These are phyloP conservation scores for Drosophila quadrilineata DNA, from an alignment of 1,140 invertebrate genomes.

Conservation along the genomic window DNA sequence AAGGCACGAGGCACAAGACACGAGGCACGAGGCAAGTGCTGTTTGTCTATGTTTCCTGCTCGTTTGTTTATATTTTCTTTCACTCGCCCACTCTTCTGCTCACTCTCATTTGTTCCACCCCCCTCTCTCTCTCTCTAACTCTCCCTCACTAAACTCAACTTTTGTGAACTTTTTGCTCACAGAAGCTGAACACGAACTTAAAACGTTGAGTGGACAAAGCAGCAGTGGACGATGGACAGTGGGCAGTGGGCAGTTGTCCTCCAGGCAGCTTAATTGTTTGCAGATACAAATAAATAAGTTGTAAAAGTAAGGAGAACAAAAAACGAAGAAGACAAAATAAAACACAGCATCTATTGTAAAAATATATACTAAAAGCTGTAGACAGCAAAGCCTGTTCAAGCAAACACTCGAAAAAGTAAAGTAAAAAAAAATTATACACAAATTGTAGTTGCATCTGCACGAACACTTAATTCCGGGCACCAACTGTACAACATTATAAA, in stretches of 20 bases:
- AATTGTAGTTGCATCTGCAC: no score
- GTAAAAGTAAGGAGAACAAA: no score
- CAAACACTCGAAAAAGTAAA: background rate
- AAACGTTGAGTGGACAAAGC: constrained; percentile 21
- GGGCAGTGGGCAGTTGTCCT: background rate
- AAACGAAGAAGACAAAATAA: constrained; percentile 5
- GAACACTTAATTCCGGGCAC: no score
- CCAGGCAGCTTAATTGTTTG: constrained; percentile 77
- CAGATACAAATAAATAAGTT: constrained; percentile 75
- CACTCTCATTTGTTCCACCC: background rate
- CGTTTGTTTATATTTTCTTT: constrained; percentile 45
- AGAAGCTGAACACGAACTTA: background rate
- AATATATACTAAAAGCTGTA: background rate
- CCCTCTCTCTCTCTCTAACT: background rate
- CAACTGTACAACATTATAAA: no score
- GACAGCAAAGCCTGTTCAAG: no score
- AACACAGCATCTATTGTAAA: constrained; percentile 4
- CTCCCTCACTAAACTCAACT: constrained; percentile 25
- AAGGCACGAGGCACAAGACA: constrained; percentile 59
- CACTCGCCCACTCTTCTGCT: background rate
- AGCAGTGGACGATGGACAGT: constrained; percentile 7
- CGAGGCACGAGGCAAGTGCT: constrained; percentile 23
- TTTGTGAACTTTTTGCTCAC: constrained; percentile 56
- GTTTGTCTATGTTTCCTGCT: constrained; percentile 42
- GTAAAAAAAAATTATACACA: no score